A percentile compares a stretch with the other conserved stretches of the same genome.
phyloP scores from a whole-genome alignment of 53 echinoderm and acorn worm genomes.

The Actinopyga echinites region DNA sequence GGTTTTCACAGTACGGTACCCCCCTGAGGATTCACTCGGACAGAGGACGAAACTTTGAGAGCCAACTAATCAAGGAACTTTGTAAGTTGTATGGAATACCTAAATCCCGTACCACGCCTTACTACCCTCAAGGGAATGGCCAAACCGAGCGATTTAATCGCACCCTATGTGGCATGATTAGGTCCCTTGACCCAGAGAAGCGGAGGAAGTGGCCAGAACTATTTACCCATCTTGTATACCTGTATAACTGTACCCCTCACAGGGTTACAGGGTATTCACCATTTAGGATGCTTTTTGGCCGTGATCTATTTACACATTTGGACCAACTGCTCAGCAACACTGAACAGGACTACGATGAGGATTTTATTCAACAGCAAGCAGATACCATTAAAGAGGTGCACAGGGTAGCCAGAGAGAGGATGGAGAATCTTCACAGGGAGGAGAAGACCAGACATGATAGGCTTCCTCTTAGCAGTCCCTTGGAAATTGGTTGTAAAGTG shows the following conservation, averaged over 20 bases:
- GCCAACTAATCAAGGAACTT: constrained; percentile 36
- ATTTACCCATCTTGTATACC: constrained; percentile 20
- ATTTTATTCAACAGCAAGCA: constrained; percentile 42
- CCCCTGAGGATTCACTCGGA: constrained; percentile 64
- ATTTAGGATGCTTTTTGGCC: constrained; percentile 46
- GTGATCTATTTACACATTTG: constrained; percentile 29
- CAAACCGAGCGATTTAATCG: constrained; percentile 56
- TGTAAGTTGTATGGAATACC: constrained; percentile 37
- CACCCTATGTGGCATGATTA: constrained; percentile 44
- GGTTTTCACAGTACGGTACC: constrained; percentile 60
- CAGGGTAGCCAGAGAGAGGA: constrained; percentile 5
- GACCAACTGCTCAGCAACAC: constrained; percentile 52
- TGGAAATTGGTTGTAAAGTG: constrained; percentile 35
- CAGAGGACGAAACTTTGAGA: constrained; percentile 66
- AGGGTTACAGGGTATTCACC: constrained; percentile 46
- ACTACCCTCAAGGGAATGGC: constrained; percentile 51
- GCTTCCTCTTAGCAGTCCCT: background rate
- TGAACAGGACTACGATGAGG: constrained; percentile 42
- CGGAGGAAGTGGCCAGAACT: constrained; percentile 47
- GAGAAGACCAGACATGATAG: background rate
- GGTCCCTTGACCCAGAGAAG: constrained; percentile 14
- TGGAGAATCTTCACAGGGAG: too few relatives aligned
- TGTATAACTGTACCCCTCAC: constrained; percentile 46
- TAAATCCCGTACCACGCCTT: constrained; percentile 46
- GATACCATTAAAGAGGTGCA: background rate